Conservation (phyloP, 2,888 invertebrate species). For the Callimorpha dominula region DNA sequence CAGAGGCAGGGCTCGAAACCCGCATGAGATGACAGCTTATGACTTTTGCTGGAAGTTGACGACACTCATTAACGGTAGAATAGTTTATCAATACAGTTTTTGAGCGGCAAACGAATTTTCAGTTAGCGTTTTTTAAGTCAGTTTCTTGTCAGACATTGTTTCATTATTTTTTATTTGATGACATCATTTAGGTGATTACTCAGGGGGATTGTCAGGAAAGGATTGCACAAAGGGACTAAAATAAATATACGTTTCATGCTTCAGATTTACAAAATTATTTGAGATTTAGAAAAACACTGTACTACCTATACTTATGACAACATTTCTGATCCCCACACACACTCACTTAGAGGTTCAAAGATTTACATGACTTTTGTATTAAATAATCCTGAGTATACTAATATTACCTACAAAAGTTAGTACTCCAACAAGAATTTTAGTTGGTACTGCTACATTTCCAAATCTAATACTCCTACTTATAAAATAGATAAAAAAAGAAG, state of each 20-base stretch:
- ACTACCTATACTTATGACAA: too few relatives aligned
- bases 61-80: constrained; percentile 5
- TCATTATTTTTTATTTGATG: constrained; percentile 19
- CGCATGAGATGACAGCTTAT: constrained; percentile 90
- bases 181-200: constrained; percentile 14
- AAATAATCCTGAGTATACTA: background rate
- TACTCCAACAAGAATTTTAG: background rate
- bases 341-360: too few relatives aligned
- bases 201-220: background rate
- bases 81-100: background rate
- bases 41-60: constrained; percentile 86
- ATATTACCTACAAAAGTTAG: background rate
- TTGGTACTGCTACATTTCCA: background rate
- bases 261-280: background rate
- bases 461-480: background rate
- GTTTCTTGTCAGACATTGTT: constrained; percentile 23
- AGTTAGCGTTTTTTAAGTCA: constrained; percentile 16
- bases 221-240: constrained; percentile 20
- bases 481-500: background rate
- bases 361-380: too few relatives aligned
- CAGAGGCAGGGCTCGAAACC: constrained; percentile 97
- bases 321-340: too few relatives aligned
- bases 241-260: constrained; percentile 2
- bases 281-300: background rate
- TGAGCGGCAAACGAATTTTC: background rate